Evolutionary conservation across 2,797 vertebrate genomes (phyloP), one percentile per base, ranked within the genome.

Genomic region (Xerus rutilus): DNA sequence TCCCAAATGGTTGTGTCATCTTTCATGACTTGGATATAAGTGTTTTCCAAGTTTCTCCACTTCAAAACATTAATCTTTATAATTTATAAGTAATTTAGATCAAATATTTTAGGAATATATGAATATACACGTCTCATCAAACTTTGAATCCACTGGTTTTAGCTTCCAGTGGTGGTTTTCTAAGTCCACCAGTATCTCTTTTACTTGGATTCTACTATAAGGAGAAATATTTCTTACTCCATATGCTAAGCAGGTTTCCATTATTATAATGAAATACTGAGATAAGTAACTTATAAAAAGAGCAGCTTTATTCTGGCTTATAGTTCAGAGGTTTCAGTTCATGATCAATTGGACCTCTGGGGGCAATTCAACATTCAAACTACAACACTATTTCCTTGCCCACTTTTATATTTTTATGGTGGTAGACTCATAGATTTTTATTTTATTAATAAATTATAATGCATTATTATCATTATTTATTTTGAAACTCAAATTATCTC

Each of bases 11-110:
- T 65, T 87, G 25, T 57, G 65, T 84, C 89, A 57, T 17, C 70
- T 93, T 96, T 93, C 86, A 86, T 91, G 84, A 64, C 52, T 83
- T 54, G 10, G 47, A 70, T 92, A 90, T 88, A 94, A 59, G 25
- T 87, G 18, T 96, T 96, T 94, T 82, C 17, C 32, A 73, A 49
- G 65, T 81, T 67, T 86, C 83, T 91, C 21, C 13, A 67, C 69
- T 82, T 94, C 70, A 78, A 81, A 94, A 89, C 7, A 23, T 91
- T 94, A 3, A 1, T 20, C n/a, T 93, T 79, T 91, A 32, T 83
- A 91, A 96, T 94, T 88, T 92, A 78, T 86, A 95, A 89, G 49
- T 94, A 86, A 86, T 47, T 87, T 95, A 69, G 17, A 52, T 84
- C 73, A 91, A 59, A 74, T 73, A 88, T 62, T 88, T 79, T n/a